Percentiles rank a stretch among this genome's conserved stretches.
These are phyloP conservation scores for Delichon dasypus DNA, from an alignment of 2,797 vertebrate species.

Conservation along the genomic window DNA sequence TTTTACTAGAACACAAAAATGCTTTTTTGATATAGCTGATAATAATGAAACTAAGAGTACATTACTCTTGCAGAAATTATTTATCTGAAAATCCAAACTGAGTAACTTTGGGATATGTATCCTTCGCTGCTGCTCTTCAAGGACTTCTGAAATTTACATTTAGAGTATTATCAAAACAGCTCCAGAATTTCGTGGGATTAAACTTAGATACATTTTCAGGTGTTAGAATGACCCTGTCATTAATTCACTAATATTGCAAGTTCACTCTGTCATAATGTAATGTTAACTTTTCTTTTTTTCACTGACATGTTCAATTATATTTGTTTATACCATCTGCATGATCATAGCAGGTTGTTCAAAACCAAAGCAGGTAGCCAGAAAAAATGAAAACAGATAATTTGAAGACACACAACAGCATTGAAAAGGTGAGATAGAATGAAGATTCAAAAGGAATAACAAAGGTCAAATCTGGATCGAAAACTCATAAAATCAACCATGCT, in stretches of 20 bases:
- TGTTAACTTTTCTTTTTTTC: not conserved
- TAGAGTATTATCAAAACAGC: not conserved
- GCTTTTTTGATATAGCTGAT: not conserved
- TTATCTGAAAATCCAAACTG: not conserved
- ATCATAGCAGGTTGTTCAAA: not conserved
- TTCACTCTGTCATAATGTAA: not conserved
- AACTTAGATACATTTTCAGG: not conserved
- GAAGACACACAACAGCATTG: not conserved
- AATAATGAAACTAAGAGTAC: not conserved
- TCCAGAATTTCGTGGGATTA: not conserved
- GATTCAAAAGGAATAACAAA: not conserved
- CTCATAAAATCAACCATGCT: not conserved
- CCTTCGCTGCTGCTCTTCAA: not conserved
- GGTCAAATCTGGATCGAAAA: not conserved
- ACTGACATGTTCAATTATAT: not conserved
- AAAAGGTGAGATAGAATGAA: not conserved
- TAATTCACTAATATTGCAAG: not conserved
- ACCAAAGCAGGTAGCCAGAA: not conserved
- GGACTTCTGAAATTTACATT: not conserved
- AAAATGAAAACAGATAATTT: not conserved
- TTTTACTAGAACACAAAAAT: not conserved
- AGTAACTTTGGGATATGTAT: not conserved
- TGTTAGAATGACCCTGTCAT: not conserved
- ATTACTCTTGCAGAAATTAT: not conserved
- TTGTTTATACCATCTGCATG: not conserved